Percentiles rank a stretch among this genome's conserved stretches.
Evolutionary conservation across 2,113 vertebrate species (phyloP).

Genomic region (Furnarius figulus): DNA sequence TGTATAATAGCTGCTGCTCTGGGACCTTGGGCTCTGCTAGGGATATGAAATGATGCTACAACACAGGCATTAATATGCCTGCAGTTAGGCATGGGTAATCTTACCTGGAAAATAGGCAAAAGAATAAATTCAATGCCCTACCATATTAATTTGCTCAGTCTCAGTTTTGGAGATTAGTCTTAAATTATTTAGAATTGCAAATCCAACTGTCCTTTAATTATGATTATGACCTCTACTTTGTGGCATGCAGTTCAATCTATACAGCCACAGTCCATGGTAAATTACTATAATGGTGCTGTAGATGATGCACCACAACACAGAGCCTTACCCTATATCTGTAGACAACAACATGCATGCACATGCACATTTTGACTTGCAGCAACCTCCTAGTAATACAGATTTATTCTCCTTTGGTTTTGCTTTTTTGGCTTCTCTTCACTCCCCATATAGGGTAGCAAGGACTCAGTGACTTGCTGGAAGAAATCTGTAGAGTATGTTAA

Average conservation of each 20-base stretch:
- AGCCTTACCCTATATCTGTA: not conserved
- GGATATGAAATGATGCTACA: not conserved
- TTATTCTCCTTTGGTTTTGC: not conserved
- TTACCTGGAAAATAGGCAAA: not conserved
- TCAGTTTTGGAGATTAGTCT: slow-evolving; percentile 28
- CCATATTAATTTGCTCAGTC: not conserved
- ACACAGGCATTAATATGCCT: not conserved
- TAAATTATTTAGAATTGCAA: slow-evolving; percentile 56
- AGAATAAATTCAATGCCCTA: not conserved
- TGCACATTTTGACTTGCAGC: slow-evolving; percentile 21
- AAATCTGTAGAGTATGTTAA: slow-evolving; percentile 80
- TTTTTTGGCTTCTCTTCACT: not conserved
- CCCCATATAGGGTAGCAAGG: not conserved
- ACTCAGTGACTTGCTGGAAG: slow-evolving; percentile 58
- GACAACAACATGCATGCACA: not conserved
- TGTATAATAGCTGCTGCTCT: not conserved
- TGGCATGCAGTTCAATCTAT: not conserved
- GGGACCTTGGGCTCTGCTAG: not conserved
- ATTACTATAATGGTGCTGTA: not conserved
- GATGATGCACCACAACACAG: not conserved
- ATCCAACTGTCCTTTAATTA: slow-evolving; percentile 16
- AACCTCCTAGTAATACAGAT: slow-evolving; percentile 9
- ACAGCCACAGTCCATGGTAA: not conserved
- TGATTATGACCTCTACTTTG: slow-evolving; percentile 5
- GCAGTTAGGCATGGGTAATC: not conserved